phyloP scores from a whole-genome alignment of 1,140 invertebrate species.

The Apis dorsata region DNA sequence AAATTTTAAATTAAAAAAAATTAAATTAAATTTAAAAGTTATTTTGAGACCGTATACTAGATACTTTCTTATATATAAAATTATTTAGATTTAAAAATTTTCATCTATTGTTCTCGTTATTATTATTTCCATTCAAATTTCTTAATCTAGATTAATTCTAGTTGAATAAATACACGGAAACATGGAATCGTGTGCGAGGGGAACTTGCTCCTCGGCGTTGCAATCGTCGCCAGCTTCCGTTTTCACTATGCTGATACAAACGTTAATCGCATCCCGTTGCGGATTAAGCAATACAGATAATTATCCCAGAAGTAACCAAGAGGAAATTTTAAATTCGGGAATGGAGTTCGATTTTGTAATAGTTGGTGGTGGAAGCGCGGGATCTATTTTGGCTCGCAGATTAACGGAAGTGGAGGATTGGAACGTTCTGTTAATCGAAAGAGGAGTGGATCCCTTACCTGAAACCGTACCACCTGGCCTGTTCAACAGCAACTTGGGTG shows the following conservation, averaged over 20 bases:
- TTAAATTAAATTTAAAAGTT: no score
- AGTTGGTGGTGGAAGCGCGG: slow-evolving; percentile 84
- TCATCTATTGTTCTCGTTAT: no score
- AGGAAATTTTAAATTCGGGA: slow-evolving; percentile 68
- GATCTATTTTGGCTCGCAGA: slow-evolving; percentile 84
- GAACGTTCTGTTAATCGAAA: slow-evolving; percentile 81
- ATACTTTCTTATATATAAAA: no score
- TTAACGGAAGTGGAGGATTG: slow-evolving; percentile 79
- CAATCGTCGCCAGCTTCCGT: slow-evolving; percentile 28
- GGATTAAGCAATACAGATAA: slow-evolving; percentile 62
- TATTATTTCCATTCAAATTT: no score
- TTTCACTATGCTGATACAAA: slow-evolving; percentile 78
- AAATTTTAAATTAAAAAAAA: no score
- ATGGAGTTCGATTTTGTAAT: slow-evolving; percentile 81
- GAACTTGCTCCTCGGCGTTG: no score
- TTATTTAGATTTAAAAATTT: no score
- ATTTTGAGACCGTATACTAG: no score
- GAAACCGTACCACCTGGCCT: slow-evolving; percentile 80
- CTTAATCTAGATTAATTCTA: no score
- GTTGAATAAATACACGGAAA: no score
- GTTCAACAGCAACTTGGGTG: slow-evolving; percentile 76
- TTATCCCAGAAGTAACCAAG: slow-evolving; percentile 79
- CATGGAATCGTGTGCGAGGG: no score
- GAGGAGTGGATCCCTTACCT: slow-evolving; percentile 76
- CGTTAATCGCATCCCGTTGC: slow-evolving; percentile 81